These are phyloP conservation scores for Acanthopagrus latus DNA, from an alignment of 2,797 vertebrate species.

Conservation along the genomic window DNA sequence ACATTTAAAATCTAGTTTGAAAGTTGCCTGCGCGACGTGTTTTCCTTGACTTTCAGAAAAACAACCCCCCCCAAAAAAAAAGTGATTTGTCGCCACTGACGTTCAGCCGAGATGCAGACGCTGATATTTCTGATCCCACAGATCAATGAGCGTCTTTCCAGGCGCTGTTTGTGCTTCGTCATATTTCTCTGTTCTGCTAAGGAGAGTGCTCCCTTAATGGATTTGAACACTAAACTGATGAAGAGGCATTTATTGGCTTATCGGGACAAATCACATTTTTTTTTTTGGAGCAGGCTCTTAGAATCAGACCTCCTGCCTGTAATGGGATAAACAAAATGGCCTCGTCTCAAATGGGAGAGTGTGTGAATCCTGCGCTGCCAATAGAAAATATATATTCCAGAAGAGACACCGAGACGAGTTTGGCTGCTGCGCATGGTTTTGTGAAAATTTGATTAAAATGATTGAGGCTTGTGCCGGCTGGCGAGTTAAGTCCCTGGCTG, in stretches of 20 bases:
- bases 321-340: slow-evolving; percentile 72
- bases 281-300: slow-evolving; percentile 58
- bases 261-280: slow-evolving; percentile 69
- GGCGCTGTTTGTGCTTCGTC: slow-evolving; percentile 46
- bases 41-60: slow-evolving; percentile 35
- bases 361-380: slow-evolving; percentile 52
- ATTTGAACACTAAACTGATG: slow-evolving; percentile 78
- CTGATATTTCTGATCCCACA: slow-evolving; percentile 52
- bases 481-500: slow-evolving; percentile 32
- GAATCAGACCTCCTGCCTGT: slow-evolving; percentile 57
- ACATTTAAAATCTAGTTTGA: not conserved
- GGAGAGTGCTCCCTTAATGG: slow-evolving; percentile 74
- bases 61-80: not conserved
- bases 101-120: slow-evolving; percentile 33
- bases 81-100: slow-evolving; percentile 52
- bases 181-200: slow-evolving; percentile 49
- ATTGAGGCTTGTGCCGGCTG: slow-evolving; percentile 49
- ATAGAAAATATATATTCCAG: slow-evolving; percentile 49
- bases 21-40: slow-evolving; percentile 24
- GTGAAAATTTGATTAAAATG: slow-evolving; percentile 62
- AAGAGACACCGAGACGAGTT: slow-evolving; percentile 29
- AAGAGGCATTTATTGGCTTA: slow-evolving; percentile 79
- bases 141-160: slow-evolving; percentile 56
- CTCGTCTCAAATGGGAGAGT: slow-evolving; percentile 34
- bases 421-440: slow-evolving; percentile 38